Percentiles rank a stretch among this genome's conserved stretches.
Evolutionary conservation across 2,797 vertebrate species (phyloP).

Genomic region (Pangasius mekongensis): DNA sequence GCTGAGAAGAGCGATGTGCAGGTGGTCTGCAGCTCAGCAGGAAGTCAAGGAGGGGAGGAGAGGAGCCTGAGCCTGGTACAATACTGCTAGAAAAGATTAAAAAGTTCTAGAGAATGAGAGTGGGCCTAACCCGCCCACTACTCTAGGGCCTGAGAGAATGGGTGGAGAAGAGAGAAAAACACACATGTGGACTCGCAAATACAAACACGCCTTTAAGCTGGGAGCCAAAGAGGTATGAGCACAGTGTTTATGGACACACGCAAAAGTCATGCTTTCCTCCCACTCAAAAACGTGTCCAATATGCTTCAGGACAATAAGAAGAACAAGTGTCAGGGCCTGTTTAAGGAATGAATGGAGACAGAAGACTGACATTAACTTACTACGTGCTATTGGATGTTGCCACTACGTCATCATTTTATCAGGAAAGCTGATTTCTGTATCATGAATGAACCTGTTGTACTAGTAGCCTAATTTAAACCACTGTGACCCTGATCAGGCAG

Average conservation of each 20-base stretch:
- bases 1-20: conserved; percentile 51
- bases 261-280: neutral
- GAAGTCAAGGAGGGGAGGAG: conserved; percentile 59
- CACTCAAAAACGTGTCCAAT: neutral
- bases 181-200: conserved; percentile 49
- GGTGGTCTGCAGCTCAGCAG: conserved; percentile 61
- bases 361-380: neutral
- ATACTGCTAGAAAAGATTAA: conserved; percentile 62
- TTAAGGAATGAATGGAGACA: neutral
- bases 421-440: neutral
- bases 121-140: conserved; percentile 54
- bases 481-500: neutral
- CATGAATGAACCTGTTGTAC: neutral
- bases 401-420: neutral
- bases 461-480: neutral
- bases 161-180: conserved; percentile 56
- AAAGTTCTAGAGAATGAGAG: conserved; percentile 59
- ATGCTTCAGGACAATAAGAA: neutral
- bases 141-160: conserved; percentile 58
- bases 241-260: neutral
- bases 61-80: conserved; percentile 53
- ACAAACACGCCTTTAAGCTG: conserved; percentile 48
- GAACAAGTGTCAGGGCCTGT: neutral
- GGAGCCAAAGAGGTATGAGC: neutral
- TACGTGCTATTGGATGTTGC: neutral